A percentile compares a stretch with the other conserved stretches of the same genome.
These are phyloP conservation scores for Selene dorsalis DNA, from an alignment of 2,797 vertebrate species.

Conservation along the genomic window DNA sequence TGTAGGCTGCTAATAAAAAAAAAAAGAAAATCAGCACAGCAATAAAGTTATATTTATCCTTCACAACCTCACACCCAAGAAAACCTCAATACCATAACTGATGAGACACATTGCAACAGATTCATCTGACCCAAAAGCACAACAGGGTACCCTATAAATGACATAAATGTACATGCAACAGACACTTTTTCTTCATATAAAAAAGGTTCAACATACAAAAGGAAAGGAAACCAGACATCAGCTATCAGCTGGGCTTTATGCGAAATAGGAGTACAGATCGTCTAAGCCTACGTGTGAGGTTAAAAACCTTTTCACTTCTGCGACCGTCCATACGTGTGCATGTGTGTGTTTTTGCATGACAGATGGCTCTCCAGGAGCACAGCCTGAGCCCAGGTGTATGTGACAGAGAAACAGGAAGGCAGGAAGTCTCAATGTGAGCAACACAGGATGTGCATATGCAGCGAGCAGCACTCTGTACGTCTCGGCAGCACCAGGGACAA, in stretches of 20 bases:
- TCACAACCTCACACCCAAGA: constrained; percentile 5
- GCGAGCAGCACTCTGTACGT: constrained; percentile 36
- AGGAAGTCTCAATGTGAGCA: constrained; percentile 75
- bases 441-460: constrained; percentile 77
- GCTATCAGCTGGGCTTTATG: neutral
- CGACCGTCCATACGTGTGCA: neutral
- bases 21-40: neutral
- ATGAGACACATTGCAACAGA: neutral
- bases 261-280: neutral
- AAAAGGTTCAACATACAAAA: neutral
- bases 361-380: constrained; percentile 71
- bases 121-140: neutral
- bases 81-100: constrained; percentile 19
- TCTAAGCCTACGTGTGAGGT: neutral
- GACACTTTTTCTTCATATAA: neutral
- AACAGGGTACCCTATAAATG: neutral
- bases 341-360: constrained; percentile 40
- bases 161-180: neutral
- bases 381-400: constrained; percentile 76
- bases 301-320: constrained; percentile 1
- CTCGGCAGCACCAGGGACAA: constrained; percentile 38
- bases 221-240: neutral
- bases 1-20: neutral
- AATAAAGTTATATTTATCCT: neutral
- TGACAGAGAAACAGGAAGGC: constrained; percentile 77